Percentiles rank a stretch among this genome's conserved stretches.
Conservation (phyloP, 2,113 vertebrate genomes). For the Zosterops borbonicus region DNA sequence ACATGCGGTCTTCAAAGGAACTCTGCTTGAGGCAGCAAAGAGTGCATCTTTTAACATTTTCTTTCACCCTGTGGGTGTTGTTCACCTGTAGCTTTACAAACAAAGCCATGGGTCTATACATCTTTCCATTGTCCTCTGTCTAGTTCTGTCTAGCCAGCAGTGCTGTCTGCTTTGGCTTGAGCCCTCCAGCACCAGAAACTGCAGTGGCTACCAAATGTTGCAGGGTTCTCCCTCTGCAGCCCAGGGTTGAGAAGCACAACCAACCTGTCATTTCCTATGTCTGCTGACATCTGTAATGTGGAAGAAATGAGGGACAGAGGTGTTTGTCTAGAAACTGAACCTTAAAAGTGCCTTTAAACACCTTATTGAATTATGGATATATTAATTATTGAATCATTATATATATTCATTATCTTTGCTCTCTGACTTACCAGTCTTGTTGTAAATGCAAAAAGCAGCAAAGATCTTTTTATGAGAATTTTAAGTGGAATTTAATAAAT, state of each 20-base stretch:
- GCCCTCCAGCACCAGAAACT: neutral
- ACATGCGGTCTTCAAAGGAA: neutral
- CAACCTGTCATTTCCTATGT: neutral
- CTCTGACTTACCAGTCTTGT: neutral
- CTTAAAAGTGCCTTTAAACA: neutral
- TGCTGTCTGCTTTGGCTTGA: neutral
- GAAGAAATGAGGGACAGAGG: neutral
- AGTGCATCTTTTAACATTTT: neutral
- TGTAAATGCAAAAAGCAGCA: neutral
- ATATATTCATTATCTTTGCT: neutral
- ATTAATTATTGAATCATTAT: no score
- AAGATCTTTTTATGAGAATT: neutral
- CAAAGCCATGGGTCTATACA: neutral
- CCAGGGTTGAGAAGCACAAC: neutral
- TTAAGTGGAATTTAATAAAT: neutral
- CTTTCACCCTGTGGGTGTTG: neutral
- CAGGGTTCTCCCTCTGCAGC: neutral
- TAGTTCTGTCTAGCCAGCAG: neutral
- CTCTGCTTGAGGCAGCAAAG: neutral
- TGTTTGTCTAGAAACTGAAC: neutral
- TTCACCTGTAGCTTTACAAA: neutral
- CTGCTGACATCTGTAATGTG: neutral
- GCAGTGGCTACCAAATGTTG: accelerated
- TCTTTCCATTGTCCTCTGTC: neutral
- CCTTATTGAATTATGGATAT: neutral